phyloP scores from a whole-genome alignment of 2,888 invertebrate species.

The Melanchra persicariae region DNA sequence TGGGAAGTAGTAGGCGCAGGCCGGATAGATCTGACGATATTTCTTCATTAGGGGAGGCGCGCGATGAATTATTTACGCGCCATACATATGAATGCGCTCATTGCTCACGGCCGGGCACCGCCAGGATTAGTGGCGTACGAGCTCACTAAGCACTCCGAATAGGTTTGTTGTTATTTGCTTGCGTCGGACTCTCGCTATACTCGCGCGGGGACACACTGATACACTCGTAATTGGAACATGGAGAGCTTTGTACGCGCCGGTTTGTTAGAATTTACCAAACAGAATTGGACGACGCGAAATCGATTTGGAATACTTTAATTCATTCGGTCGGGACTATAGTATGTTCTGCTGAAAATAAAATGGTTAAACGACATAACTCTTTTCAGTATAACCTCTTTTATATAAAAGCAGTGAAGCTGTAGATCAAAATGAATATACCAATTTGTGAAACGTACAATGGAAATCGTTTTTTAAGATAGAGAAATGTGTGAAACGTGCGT shows the following conservation, averaged over 20 bases:
- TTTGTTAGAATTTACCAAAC: constrained; percentile 6
- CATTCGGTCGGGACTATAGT: neutral
- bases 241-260: neutral
- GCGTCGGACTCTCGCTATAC: neutral
- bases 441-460: constrained; percentile 4
- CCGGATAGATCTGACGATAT: constrained; percentile 39
- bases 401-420: neutral
- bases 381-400: neutral
- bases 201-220: neutral
- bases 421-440: neutral
- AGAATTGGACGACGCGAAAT: neutral
- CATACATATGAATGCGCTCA: constrained; percentile 54
- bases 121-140: constrained; percentile 2
- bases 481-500: constrained; percentile 22
- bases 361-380: neutral
- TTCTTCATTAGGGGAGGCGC: constrained; percentile 55
- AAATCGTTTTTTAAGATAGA: constrained; percentile 9
- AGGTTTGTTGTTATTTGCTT: constrained; percentile 4
- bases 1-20: constrained; percentile 19
- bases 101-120: constrained; percentile 4
- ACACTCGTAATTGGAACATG: constrained; percentile 2
- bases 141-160: constrained; percentile 18
- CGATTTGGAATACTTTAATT: neutral
- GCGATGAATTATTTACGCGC: constrained; percentile 59
- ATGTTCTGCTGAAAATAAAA: neutral